These are phyloP conservation scores for Iselma pallidipennis DNA, from an alignment of 2,888 invertebrate genomes.

Conservation along the genomic window DNA sequence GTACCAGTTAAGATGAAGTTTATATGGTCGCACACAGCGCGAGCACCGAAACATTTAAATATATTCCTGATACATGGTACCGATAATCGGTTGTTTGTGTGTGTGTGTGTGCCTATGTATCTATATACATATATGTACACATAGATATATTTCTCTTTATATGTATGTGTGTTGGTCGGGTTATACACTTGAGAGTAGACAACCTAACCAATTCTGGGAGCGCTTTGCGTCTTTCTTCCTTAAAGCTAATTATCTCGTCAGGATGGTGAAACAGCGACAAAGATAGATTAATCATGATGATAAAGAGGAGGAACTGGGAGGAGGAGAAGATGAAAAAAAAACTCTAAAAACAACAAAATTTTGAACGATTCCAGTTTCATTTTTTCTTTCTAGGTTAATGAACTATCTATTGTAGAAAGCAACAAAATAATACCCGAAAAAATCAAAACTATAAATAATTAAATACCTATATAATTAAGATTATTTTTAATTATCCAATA, in stretches of 20 bases:
- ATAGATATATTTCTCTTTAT: no score
- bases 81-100: slow-evolving; percentile 1
- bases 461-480: no score
- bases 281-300: not conserved
- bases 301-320: no score
- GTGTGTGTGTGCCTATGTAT: not conserved
- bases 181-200: not conserved
- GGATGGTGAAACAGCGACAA: not conserved
- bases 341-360: no score
- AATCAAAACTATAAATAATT: no score
- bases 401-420: no score
- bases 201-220: not conserved
- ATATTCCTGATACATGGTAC: not conserved
- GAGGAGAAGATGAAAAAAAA: no score
- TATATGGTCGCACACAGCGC: not conserved
- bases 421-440: no score
- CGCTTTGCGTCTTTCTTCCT: not conserved
- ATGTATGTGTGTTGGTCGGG: not conserved
- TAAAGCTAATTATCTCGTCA: not conserved
- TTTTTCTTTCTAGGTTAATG: no score
- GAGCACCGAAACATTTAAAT: slow-evolving; percentile 1
- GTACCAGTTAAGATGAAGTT: not conserved
- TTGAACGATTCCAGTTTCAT: no score
- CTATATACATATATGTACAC: no score
- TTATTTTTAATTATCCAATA: no score